Evolutionary conservation across 2,888 invertebrate genomes (phyloP), one percentile per base, ranked within the genome.

Genomic region (Julus scanicus): DNA sequence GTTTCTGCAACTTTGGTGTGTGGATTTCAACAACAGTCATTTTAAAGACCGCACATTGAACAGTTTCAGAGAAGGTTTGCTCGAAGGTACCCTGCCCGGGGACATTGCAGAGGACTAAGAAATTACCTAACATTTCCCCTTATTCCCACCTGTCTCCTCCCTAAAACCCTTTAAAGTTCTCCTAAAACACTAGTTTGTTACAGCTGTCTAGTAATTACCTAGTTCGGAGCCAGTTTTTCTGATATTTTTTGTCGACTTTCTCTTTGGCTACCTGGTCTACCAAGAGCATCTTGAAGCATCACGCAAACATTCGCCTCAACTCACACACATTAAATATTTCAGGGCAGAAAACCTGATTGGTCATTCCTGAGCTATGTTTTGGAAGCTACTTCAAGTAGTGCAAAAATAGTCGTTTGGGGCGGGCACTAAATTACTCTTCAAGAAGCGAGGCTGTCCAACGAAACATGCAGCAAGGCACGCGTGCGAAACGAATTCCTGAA

Each of bases 61-160:
- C 3, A 80, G 11, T 37, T 37, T 80, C 11, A 37, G 80, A 80
- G 80, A 8, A 29, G 80, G 37, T 20, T 71, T n/a, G 71, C 71
- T 71, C 71, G 71, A 29, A 71, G 71, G 71, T 71, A 71, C 71
- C 29, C 29, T 15, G 80, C 80, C 80, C 80, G 29, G 37, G 37
- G 80, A 80, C 80, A 80, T 37, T 37, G 80, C 15, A 29, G 29
- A 80, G 37, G 80, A 80, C 80, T 37, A 80, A 37, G 80, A 37
- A 80, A 80, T 80, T 80, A 80, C 9, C 80, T 29, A 80, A 80
- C 37, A 80, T 80, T 80, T 80, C 80, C 29, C 80, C 80, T 80
- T 80, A 80, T 80, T 80, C 80, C 80, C 80, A 80, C 80, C 80
- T 37, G 80, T 80, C 80, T 80, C 80, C 80, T 80, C 80, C 80